phyloP scores from a whole-genome alignment of 2,888 invertebrate genomes.

The Dolichopus griseipennis region DNA sequence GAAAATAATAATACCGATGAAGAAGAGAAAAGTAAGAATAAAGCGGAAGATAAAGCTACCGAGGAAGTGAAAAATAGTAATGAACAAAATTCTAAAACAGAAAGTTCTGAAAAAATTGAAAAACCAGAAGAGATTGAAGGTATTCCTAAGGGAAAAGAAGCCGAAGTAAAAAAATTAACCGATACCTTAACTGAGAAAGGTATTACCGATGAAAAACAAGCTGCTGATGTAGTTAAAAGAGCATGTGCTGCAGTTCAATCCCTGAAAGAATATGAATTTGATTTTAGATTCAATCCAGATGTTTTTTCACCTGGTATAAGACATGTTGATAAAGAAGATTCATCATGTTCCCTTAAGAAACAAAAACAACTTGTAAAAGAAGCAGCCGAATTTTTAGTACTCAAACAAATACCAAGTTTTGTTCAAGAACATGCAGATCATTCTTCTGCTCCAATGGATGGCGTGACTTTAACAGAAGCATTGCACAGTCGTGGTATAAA shows the following conservation, averaged over 20 bases:
- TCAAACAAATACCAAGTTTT: constrained; percentile 89
- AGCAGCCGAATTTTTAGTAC: constrained; percentile 88
- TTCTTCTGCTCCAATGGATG: constrained; percentile 91
- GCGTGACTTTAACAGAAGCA: constrained; percentile 81
- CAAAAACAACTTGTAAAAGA: constrained; percentile 89
- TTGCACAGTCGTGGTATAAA: constrained; percentile 95
- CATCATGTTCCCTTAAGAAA: constrained; percentile 60
- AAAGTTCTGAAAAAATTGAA: constrained; percentile 17
- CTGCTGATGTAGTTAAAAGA: constrained; percentile 79
- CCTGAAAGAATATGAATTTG: constrained; percentile 90
- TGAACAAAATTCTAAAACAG: constrained; percentile 23
- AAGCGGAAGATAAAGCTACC: constrained; percentile 24
- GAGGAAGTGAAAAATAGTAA: constrained; percentile 35
- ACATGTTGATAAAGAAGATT: constrained; percentile 62
- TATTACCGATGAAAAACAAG: constrained; percentile 58
- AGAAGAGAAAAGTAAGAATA: constrained; percentile 30
- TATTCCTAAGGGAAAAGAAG: constrained; percentile 32
- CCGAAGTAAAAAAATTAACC: constrained; percentile 76
- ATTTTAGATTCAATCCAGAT: constrained; percentile 96
- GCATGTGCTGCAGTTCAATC: constrained; percentile 91
- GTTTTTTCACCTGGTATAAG: constrained; percentile 91
- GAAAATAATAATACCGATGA: constrained; percentile 29
- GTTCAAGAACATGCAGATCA: constrained; percentile 87
- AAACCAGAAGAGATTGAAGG: constrained; percentile 26
- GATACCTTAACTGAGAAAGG: constrained; percentile 77